Evolutionary conservation across 1,140 invertebrate genomes (phyloP).

Genomic region (Zaprionus vittiger): DNA sequence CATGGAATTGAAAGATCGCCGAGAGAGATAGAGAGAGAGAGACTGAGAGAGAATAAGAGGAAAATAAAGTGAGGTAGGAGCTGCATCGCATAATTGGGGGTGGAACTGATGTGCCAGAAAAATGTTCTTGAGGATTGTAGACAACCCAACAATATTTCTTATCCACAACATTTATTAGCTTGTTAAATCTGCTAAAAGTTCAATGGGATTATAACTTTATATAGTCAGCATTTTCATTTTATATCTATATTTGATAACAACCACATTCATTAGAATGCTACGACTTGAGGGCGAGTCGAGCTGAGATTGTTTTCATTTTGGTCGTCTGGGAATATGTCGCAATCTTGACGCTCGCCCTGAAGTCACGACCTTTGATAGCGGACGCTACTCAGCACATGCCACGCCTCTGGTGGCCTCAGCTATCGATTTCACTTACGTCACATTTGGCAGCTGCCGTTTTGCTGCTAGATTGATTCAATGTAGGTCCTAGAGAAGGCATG

Average conservation of each 20-base stretch:
- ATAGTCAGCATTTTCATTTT: no score
- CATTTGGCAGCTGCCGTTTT: constrained; percentile 41
- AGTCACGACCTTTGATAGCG: constrained; percentile 20
- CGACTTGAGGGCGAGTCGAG: background rate
- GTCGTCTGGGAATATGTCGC: background rate
- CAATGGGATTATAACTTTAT: no score
- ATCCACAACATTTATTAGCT: no score
- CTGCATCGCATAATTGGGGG: background rate
- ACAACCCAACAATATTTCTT: no score
- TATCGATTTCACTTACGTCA: constrained; percentile 69
- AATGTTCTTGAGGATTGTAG: background rate
- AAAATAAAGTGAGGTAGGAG: background rate
- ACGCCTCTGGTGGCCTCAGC: constrained; percentile 70
- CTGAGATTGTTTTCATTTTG: background rate
- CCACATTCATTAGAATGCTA: background rate
- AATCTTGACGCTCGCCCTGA: background rate
- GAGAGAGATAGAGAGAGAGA: background rate
- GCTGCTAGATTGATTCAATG: background rate
- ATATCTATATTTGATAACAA: background rate
- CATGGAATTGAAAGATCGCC: background rate
- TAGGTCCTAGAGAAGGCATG: constrained; percentile 30
- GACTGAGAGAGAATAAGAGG: background rate
- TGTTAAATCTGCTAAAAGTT: no score
- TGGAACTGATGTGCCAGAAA: background rate
- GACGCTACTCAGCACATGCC: constrained; percentile 41